Evolutionary conservation across 2,797 vertebrate species (phyloP), one percentile per base, ranked within the genome.

Genomic region (Oophaga sylvatica): DNA sequence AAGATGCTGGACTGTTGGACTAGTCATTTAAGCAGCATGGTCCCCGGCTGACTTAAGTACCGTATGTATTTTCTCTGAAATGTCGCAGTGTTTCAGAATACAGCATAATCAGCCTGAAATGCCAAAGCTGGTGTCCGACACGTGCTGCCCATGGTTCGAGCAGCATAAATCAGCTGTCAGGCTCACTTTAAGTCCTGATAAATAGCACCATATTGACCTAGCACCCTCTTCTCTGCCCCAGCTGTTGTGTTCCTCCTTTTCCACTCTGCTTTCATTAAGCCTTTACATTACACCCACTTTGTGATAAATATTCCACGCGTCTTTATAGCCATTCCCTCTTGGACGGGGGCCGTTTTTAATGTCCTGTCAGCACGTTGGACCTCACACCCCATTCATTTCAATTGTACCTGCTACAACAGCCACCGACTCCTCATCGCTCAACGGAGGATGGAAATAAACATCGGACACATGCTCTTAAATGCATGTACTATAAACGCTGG

Each of bases 271-370:
- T 75, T 87, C 86, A 82, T 87, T 87, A 87, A 80, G 57, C 59
- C 73, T 78, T 45, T 31, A 68, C 80, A 83, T 87, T 83, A 87
- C 86, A 83, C 80, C 80, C 80, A 84, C 80, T 77, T 70, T 57
- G 80, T 83, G 80, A 77, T 93, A 93, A 94, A 95, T 93, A 95
- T 97, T 97, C 96, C 95, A 95, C 95, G 94, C 96, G 94, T 93
- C 96, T 97, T 97, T 97, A 97, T 96, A 97, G 96, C 96, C 95
- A 96, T 97, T 95, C 95, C 94, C 95, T 95, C 96, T 95, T 93
- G 95, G 31, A 93, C 94, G 96, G 95, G 94, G 96, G 96, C 95
- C 96, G 93, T 94, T 94, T 93, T 95, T 96, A 97, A 97, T 96
- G 95, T 96, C 94, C 96, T 92, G 94, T 94, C 96, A 96, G 95